Conservation (phyloP, 2,113 vertebrate species). For the Barnardius zonarius region DNA sequence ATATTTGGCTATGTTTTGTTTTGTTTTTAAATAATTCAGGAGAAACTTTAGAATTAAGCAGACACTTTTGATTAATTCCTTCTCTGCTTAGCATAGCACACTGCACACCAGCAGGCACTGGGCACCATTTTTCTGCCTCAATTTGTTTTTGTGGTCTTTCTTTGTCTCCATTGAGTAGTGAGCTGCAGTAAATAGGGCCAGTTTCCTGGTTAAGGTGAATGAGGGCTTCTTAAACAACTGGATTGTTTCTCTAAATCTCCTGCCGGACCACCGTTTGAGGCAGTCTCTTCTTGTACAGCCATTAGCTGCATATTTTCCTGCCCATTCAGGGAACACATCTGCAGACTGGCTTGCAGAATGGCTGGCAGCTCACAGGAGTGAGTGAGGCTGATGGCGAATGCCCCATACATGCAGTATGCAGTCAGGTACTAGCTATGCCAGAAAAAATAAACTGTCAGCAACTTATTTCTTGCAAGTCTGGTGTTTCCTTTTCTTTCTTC, state of each 20-base stretch:
- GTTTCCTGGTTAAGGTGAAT: not conserved
- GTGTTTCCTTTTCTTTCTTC: not conserved
- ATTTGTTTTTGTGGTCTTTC: not conserved
- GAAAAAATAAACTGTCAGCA: not conserved
- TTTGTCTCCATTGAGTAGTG: not conserved
- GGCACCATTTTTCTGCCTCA: not conserved
- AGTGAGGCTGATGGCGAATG: not conserved
- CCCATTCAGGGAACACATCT: not conserved
- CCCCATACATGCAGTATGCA: fast-evolving
- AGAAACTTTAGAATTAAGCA: not conserved
- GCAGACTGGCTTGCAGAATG: not conserved
- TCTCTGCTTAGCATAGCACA: not conserved
- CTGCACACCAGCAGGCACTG: not conserved
- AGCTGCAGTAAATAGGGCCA: not conserved
- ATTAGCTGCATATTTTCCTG: not conserved
- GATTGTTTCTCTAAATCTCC: not conserved
- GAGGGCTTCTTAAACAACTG: not conserved
- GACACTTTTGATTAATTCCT: not conserved
- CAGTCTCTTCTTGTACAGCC: not conserved
- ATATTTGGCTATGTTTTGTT: not conserved
- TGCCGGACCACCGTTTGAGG: not conserved
- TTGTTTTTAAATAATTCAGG: not conserved
- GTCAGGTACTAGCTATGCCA: not conserved
- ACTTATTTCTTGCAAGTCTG: not conserved
- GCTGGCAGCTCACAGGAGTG: not conserved